Conservation (phyloP, 1,140 invertebrate species). For the Helicoverpa armigera region DNA sequence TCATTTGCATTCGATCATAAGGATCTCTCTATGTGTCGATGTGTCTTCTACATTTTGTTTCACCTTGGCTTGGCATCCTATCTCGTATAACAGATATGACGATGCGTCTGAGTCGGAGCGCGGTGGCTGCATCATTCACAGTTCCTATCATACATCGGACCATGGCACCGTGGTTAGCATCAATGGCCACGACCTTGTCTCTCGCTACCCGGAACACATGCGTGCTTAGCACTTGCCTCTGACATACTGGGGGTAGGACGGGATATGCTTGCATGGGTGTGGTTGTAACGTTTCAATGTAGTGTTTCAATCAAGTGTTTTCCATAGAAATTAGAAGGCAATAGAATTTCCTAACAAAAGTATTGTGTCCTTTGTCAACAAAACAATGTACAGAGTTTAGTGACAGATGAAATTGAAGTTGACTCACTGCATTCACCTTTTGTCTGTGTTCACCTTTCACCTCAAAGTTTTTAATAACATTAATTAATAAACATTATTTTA, state of each 20-base stretch:
- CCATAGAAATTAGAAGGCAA: constrained; percentile 52
- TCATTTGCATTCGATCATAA: constrained; percentile 78
- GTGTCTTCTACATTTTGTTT: constrained; percentile 75
- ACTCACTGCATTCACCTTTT: constrained; percentile 44
- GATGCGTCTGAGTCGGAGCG: constrained; percentile 65
- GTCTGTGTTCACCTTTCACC: constrained; percentile 45
- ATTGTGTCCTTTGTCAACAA: constrained; percentile 7
- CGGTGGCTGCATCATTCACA: constrained; percentile 67
- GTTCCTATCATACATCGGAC: constrained; percentile 76
- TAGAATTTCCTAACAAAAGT: constrained; percentile 21
- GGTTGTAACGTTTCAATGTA: constrained; percentile 64
- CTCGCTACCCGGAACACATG: constrained; percentile 57
- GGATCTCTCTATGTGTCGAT: constrained; percentile 74
- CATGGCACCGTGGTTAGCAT: constrained; percentile 75
- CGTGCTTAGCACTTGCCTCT: constrained; percentile 63
- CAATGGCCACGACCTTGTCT: constrained; percentile 73
- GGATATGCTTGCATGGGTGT: constrained; percentile 73
- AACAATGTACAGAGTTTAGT: constrained; percentile 19
- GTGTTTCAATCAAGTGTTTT: constrained; percentile 46
- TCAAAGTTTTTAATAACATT: constrained; percentile 14
- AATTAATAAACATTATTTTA: constrained; percentile 24
- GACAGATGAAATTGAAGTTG: constrained; percentile 2
- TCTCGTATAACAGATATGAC: constrained; percentile 82
- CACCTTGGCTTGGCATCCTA: constrained; percentile 82
- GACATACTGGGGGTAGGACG: constrained; percentile 39